Base-by-base conservation (phyloP, 2,888 invertebrate species). In the Aphidius colemani region DNA sequence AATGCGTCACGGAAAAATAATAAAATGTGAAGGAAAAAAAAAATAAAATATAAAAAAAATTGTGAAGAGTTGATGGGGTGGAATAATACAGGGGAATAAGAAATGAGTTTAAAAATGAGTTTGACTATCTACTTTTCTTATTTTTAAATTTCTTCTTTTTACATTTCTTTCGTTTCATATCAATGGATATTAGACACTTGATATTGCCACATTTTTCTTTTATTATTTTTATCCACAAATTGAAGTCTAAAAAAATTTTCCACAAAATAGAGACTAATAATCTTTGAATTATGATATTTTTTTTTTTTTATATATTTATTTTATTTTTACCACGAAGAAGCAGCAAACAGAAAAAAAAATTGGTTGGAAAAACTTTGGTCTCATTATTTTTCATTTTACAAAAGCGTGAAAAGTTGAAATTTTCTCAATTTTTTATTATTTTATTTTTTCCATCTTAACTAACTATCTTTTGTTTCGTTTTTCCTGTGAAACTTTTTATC, bases 81-180 rank as follows among this genome's bases (percentile, higher is more conserved):
- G 53, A 51, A 60, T 67, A 72, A 72, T 69, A 64, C 63, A 65
- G 60, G 62, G 56, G 69, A 71, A 70, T 72, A 68, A 68, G 61
- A 64, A 71, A 71, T 68, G 70, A 71, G 69, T 62, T 70, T 71
- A 69, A 65, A 70, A 73, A 71, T 73, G 67, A 71, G 68, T 66
- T 63, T 30, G 49, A 59, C 46, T 13, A 53, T 39, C 45, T 43
- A 48, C 53, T 61, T 50, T 11, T 43, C 11, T 30, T 30, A 4
- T 30, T 30, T 11, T 18, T 8, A 30, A 18, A 57, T n/a, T 46
- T 45, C n/a, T 45, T 11, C n/a, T 49, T n/a, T 11, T 49, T 6
- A 30, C 30, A 30, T 30, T 30, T 49, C n/a, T 49, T 49, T 49
- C 13, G n/a, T 11, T 49, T 49, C 49, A 45, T 45, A n/a, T 45